Base-by-base conservation (phyloP, 2,797 vertebrate species). In the Siniperca scherzeri region DNA sequence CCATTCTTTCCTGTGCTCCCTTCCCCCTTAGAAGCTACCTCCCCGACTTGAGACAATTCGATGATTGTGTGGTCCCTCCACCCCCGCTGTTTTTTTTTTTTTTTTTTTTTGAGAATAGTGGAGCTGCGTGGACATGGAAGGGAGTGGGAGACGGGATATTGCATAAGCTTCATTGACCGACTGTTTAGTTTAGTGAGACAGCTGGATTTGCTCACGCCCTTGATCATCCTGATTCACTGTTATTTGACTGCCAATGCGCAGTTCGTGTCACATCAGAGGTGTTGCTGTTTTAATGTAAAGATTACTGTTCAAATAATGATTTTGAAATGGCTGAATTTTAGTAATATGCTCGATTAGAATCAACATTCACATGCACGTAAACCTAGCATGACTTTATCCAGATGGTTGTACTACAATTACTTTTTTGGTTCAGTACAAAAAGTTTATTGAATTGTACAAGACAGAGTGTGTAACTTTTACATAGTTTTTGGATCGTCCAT, bases 21-120 rank as follows among this genome's bases (percentile, higher is more conserved):
- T 85, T 81, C 89, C 89, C 87, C 91, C 86, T 80, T 74, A 85
- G 82, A 92, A 87, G 88, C 87, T 86, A 81, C 87, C 87, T 87
- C 90, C 73, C 77, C 36, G 21, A 78, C 79, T 86, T 59, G 22
- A 92, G 86, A 95, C 94, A 95, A 93, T 93, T 91, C 71, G 2
- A 82, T 87, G 86, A 95, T 94, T 94, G 92, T 94, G 87, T 91
- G 90, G 80, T 90, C 91, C 92, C 91, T 94, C 94, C 95, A 87
- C 87, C 78, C 82, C 92, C 92, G 88, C 83, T 79, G 79, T 65
- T 76, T 81, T 64, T 61, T 73, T 64, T 65, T 68, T 42, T 42
- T 11, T 19, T 60, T 76, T 80, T 50, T n/a, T 52, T 79, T 65
- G 60, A 82, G 85, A 87, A 82, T 72, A 70, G 84, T 77, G 42